phyloP scores from a whole-genome alignment of 2,113 vertebrate species.

The Python bivittatus region DNA sequence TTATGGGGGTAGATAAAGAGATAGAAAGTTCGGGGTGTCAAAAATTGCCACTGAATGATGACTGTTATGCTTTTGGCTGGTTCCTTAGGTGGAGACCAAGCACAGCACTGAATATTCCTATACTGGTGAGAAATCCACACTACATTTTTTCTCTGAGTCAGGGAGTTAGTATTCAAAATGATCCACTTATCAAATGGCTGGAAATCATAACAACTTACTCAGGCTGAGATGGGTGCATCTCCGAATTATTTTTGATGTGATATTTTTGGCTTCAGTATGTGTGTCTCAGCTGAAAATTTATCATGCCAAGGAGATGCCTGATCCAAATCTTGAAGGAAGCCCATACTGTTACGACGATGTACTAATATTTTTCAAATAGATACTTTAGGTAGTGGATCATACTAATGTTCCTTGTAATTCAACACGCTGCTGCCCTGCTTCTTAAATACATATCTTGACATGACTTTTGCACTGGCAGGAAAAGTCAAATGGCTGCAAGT shows the following conservation, averaged over 20 bases:
- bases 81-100: conserved; percentile 19
- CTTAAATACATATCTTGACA: conserved; percentile 23
- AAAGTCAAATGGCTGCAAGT: conserved; percentile 19
- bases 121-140: conserved; percentile 39
- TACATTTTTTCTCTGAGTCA: background rate
- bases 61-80: conserved; percentile 13
- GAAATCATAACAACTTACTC: conserved; percentile 17
- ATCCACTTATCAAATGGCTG: conserved; percentile 47
- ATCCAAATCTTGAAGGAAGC: conserved; percentile 12
- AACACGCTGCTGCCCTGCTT: conserved; percentile 5
- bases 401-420: background rate
- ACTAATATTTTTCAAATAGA: background rate
- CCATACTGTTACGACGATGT: background rate
- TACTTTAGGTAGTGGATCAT: background rate
- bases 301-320: conserved; percentile 2
- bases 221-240: background rate
- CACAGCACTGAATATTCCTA: conserved; percentile 47
- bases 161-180: conserved; percentile 19
- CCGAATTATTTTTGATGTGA: conserved; percentile 21
- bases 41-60: conserved; percentile 18
- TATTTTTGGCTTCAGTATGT: background rate
- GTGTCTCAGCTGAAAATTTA: conserved; percentile 4
- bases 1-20: conserved; percentile 14
- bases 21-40: conserved; percentile 48
- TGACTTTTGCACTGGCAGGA: conserved; percentile 5